These are phyloP conservation scores for Ormyrus rosae DNA, from an alignment of 2,888 invertebrate genomes.

Conservation along the genomic window DNA sequence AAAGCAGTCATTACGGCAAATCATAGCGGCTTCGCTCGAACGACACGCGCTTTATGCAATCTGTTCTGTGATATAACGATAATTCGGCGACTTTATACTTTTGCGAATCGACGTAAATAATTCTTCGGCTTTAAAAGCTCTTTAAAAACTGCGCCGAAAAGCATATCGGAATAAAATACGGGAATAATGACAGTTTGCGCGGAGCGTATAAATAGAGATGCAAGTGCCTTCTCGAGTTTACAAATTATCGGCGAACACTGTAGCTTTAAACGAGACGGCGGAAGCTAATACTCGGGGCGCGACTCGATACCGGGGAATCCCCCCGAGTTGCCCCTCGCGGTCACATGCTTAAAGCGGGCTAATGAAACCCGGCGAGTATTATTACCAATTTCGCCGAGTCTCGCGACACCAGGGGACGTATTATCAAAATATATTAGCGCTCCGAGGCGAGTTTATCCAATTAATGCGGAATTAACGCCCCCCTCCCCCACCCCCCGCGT, in stretches of 20 bases:
- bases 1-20: slow-evolving; percentile 37
- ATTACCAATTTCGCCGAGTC: slow-evolving; percentile 65
- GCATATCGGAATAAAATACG: no score
- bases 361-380: slow-evolving; percentile 67
- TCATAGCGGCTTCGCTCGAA: slow-evolving; percentile 18
- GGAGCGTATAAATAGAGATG: no score
- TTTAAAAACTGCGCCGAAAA: no score
- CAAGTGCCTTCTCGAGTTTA: no score
- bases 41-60: neutral
- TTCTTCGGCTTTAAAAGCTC: neutral
- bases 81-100: slow-evolving; percentile 23
- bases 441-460: slow-evolving; percentile 24
- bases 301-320: slow-evolving; percentile 50
- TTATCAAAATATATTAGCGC: slow-evolving; percentile 64
- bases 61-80: slow-evolving; percentile 13
- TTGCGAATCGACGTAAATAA: neutral
- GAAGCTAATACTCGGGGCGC: no score
- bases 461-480: slow-evolving; percentile 43
- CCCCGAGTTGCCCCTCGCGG: slow-evolving; percentile 60
- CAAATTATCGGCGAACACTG: no score
- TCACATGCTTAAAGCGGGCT: slow-evolving; percentile 66
- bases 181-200: no score
- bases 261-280: no score
- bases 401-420: slow-evolving; percentile 58
- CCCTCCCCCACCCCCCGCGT: neutral